Base-by-base conservation (phyloP, 2,113 vertebrate species). In the Hydropotes inermis region DNA sequence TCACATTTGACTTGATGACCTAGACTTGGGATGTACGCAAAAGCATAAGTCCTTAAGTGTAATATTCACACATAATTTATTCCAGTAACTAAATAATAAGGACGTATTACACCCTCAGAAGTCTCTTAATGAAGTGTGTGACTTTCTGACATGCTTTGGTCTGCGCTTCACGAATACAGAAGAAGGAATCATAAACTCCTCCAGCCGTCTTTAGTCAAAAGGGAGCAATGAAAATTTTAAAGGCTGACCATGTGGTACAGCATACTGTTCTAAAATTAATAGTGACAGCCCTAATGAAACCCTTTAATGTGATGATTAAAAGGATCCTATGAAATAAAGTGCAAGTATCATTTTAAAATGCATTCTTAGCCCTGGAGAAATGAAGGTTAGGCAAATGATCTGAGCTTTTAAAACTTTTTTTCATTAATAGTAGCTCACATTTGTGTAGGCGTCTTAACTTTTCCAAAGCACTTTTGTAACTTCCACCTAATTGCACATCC, bases 191-290 rank as follows among this genome's bases (percentile, higher is more conserved):
- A 39, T 87, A 97, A 95, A 82, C 96, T 97, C 76, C 67, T 95
- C 84, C 23, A 96, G 47, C 81, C 94, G 47, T 60, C 95, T 74
- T 95, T 52, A 95, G 96, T 97, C 94, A 96, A 92, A 96, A 98
- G 47, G 28, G 79, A 36, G 36, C 87, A 97, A 96, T 97, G 97
- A 92, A 54, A 97, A 94, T 92, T 98, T 85, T 94, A 95, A 94
- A 98, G 97, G 33, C 89, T 95, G 57, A 89, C 92, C 92, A 85
- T 54, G 83, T 91, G 89, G 16, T 2, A 16, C n/a, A 89, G 52
- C 87, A 89, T 57, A 74, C 61, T 74, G 84, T 36, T 94, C 86
- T 57, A 95, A 98, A 97, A 98, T 97, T 92, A 97, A 96, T 47
- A 93, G 79, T 39, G 96, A 87, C 86, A 95, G 45, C 33, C 16